A percentile compares a stretch with the other conserved stretches of the same genome.
Evolutionary conservation across 1,140 invertebrate genomes (phyloP).

Genomic region (Drosophila sturtevanti): DNA sequence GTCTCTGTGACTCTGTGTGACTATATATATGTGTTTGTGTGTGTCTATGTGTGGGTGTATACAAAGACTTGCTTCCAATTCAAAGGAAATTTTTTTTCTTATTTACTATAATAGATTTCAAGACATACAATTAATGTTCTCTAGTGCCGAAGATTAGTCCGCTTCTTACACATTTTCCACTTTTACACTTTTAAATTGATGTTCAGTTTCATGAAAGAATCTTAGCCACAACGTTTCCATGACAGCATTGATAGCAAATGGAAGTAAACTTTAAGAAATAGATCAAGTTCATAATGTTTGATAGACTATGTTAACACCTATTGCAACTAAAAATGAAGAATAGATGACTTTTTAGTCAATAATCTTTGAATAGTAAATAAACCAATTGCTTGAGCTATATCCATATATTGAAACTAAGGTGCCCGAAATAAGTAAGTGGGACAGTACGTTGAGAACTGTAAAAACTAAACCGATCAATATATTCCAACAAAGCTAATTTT

Average conservation of each 20-base stretch:
- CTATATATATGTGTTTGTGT: neutral
- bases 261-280: neutral
- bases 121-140: slow-evolving; percentile 48
- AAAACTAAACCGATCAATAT: no score
- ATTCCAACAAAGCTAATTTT: no score
- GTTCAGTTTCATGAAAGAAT: neutral
- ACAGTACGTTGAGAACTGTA: no score
- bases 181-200: slow-evolving; percentile 2
- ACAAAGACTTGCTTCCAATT: slow-evolving; percentile 5
- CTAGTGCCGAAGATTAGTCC: neutral
- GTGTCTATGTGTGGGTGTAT: slow-evolving; percentile 7
- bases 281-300: slow-evolving; percentile 17
- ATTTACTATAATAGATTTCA: slow-evolving; percentile 30
- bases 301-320: neutral
- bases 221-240: neutral
- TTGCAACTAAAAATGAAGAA: neutral
- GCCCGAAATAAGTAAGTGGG: no score
- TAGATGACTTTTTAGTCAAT: no score
- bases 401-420: no score
- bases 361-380: no score
- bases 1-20: neutral
- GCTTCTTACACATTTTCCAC: slow-evolving; percentile 1
- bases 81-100: slow-evolving; percentile 36
- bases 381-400: no score
- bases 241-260: neutral